These are phyloP conservation scores for Rousettus leschenaultii DNA, from an alignment of 2,113 vertebrate species.

Conservation along the genomic window DNA sequence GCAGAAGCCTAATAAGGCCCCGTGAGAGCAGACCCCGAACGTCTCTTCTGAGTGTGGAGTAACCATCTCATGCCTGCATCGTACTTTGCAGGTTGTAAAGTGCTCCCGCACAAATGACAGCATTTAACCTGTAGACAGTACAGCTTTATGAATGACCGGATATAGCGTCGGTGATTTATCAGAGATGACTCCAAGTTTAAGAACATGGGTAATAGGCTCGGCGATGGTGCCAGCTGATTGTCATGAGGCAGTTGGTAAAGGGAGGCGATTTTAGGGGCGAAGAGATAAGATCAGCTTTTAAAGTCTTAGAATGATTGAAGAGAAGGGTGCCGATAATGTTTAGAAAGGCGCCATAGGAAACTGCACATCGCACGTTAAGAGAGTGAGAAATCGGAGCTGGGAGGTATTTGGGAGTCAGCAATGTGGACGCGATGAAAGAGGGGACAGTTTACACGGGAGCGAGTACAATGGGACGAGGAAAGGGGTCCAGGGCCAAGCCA, in stretches of 20 bases:
- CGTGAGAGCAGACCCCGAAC: background rate
- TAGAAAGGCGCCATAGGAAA: background rate
- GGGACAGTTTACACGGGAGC: background rate
- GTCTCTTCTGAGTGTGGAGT: too few species aligned
- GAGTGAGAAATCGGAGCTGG: background rate
- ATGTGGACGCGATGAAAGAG: background rate
- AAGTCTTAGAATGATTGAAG: background rate
- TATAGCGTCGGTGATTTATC: background rate
- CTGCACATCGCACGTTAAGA: background rate
- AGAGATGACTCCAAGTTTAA: background rate
- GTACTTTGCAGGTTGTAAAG: background rate
- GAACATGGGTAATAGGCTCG: background rate
- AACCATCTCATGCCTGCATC: background rate
- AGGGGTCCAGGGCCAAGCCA: background rate
- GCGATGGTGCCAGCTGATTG: background rate
- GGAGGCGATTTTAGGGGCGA: background rate
- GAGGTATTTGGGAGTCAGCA: background rate
- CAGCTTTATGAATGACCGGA: background rate
- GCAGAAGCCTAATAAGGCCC: background rate
- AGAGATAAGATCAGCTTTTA: background rate
- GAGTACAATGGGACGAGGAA: background rate
- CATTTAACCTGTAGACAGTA: background rate
- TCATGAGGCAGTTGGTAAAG: background rate
- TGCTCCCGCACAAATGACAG: background rate
- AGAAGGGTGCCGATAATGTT: background rate